These are phyloP conservation scores for Tineola bisselliella DNA, from an alignment of 2,888 invertebrate species.

Conservation along the genomic window DNA sequence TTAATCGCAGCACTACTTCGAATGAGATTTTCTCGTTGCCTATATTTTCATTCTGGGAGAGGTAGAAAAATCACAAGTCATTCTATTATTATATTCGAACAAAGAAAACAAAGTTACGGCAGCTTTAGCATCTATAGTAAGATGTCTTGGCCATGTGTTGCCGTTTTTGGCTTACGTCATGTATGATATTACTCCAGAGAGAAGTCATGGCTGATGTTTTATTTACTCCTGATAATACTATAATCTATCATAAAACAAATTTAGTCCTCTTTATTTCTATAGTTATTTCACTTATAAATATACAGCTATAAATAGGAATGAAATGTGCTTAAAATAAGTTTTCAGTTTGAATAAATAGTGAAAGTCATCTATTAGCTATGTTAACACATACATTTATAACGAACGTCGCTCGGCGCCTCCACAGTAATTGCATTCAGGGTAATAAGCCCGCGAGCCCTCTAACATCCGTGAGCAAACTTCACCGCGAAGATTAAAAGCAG, in stretches of 20 bases:
- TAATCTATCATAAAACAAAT: background rate
- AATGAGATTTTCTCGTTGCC: constrained; percentile 44
- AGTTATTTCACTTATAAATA: too few species aligned
- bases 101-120: constrained; percentile 33
- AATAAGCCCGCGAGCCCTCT: constrained; percentile 16
- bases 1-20: constrained; percentile 12
- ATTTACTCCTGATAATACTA: constrained; percentile 6
- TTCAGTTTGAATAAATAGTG: background rate
- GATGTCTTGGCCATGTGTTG: constrained; percentile 34
- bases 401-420: constrained; percentile 11
- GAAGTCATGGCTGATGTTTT: constrained; percentile 8
- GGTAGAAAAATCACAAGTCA: constrained; percentile 45
- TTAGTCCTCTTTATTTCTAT: background rate
- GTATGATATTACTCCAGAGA: constrained; percentile 32
- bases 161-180: constrained; percentile 50
- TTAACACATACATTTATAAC: constrained; percentile 12
- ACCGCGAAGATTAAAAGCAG: constrained; percentile 17
- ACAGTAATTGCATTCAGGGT: constrained; percentile 16
- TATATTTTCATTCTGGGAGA: constrained; percentile 17
- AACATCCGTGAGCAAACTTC: constrained; percentile 15
- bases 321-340: background rate
- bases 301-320: too few species aligned
- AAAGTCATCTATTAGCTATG: constrained; percentile 5
- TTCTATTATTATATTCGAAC: constrained; percentile 55
- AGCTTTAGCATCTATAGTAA: constrained; percentile 5